Percentiles rank a stretch among this genome's conserved stretches.
Conservation (phyloP, 2,113 vertebrate genomes). For the Salvelinus alpinus region DNA sequence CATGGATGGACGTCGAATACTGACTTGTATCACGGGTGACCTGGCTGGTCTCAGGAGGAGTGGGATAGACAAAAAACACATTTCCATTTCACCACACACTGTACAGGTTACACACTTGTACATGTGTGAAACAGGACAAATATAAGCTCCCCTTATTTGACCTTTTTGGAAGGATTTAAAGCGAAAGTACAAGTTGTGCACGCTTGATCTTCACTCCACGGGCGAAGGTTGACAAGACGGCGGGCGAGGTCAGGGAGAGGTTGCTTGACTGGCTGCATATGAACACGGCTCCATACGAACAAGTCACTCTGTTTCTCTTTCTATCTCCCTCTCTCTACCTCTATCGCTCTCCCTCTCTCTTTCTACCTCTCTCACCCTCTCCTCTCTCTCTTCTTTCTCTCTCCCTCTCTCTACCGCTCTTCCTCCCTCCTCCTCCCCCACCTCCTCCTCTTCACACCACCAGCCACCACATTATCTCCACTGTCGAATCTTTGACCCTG, state of each 20-base stretch:
- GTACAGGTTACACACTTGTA: too few relatives aligned
- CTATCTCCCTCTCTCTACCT: background rate
- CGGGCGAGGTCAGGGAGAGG: slow-evolving; percentile 25
- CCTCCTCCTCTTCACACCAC: background rate
- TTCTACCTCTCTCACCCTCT: background rate
- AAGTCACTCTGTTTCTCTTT: too few relatives aligned
- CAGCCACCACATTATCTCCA: slow-evolving; percentile 39
- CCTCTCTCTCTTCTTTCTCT: background rate
- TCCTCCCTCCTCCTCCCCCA: too few relatives aligned
- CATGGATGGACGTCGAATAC: too few relatives aligned
- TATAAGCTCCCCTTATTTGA: too few relatives aligned
- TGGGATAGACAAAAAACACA: too few relatives aligned
- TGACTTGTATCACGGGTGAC: too few relatives aligned
- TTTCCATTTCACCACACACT: too few relatives aligned
- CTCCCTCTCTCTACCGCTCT: background rate
- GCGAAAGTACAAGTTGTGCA: too few relatives aligned
- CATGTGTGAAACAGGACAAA: too few relatives aligned
- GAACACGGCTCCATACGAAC: background rate
- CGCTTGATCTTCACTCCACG: background rate
- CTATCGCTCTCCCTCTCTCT: background rate
- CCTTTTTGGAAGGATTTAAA: too few relatives aligned
- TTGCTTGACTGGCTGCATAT: slow-evolving; percentile 20
- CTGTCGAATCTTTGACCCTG: slow-evolving; percentile 6
- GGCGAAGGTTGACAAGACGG: slow-evolving; percentile 7
- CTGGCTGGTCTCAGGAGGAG: too few relatives aligned